Conservation (phyloP, 2,113 vertebrate species). For the Steatornis caripensis region DNA sequence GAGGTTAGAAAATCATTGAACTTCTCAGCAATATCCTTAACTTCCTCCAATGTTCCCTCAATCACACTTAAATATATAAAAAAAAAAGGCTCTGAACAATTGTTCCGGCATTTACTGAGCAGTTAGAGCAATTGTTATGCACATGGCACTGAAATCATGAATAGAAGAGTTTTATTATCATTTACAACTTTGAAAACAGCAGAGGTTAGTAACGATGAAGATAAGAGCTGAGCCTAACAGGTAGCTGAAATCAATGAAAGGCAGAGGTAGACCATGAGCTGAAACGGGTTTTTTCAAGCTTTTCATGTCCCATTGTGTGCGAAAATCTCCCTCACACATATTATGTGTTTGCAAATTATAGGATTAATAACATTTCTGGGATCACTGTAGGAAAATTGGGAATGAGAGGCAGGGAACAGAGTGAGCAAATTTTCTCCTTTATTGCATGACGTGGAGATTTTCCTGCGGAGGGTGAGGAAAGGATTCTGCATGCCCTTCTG, state of each 20-base stretch:
- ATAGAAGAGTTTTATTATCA: background rate
- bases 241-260: background rate
- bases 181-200: constrained; percentile 15
- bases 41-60: background rate
- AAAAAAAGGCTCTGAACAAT: background rate
- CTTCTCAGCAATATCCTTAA: background rate
- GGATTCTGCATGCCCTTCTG: background rate
- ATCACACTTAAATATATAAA: background rate
- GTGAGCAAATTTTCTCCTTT: background rate
- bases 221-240: background rate
- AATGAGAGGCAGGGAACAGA: background rate
- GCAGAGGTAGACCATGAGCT: background rate
- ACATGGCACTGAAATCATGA: background rate
- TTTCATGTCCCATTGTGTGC: background rate
- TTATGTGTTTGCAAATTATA: background rate
- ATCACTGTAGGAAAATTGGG: background rate
- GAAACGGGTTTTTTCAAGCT: background rate
- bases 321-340: background rate
- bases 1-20: background rate
- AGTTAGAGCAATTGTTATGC: background rate
- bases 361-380: background rate
- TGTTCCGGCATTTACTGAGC: background rate
- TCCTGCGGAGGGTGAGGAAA: background rate
- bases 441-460: background rate
- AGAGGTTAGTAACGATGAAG: constrained; percentile 1